A percentile compares a stretch with the other conserved stretches of the same genome.
These are phyloP conservation scores for Corapipo altera DNA, from an alignment of 2,113 vertebrate genomes.

Conservation along the genomic window DNA sequence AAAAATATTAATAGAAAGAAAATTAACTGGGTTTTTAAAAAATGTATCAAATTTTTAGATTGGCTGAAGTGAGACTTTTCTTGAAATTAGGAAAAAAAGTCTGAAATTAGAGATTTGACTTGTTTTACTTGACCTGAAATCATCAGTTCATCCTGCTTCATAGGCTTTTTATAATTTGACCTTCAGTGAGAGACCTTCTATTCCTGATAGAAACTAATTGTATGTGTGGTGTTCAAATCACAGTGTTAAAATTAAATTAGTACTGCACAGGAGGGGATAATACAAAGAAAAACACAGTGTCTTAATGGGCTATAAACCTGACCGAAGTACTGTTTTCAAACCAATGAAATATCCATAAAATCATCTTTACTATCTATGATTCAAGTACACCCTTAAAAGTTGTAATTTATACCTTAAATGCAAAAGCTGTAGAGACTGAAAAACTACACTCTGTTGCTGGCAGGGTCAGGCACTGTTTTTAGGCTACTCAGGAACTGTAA, in stretches of 20 bases:
- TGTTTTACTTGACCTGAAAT: not conserved
- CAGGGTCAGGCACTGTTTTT: not conserved
- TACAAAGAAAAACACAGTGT: slow-evolving; percentile 5
- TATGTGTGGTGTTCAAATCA: slow-evolving; percentile 16
- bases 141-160: not conserved
- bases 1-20: not conserved
- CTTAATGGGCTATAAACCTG: slow-evolving; percentile 5
- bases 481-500: not conserved
- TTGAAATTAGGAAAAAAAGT: not conserved
- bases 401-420: not conserved
- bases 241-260: slow-evolving; percentile 56
- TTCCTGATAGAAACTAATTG: slow-evolving; percentile 21
- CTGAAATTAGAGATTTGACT: not conserved
- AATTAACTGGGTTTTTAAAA: not conserved
- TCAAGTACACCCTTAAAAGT: not conserved
- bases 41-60: not conserved
- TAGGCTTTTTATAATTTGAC: not conserved
- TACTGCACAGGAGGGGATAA: not conserved
- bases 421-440: not conserved
- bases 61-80: not conserved
- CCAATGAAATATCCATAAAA: not conserved
- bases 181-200: slow-evolving; percentile 34
- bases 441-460: not conserved
- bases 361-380: not conserved
- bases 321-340: slow-evolving; percentile 19